Conservation (phyloP, 1,140 invertebrate species). For the Conus ventricosus region DNA sequence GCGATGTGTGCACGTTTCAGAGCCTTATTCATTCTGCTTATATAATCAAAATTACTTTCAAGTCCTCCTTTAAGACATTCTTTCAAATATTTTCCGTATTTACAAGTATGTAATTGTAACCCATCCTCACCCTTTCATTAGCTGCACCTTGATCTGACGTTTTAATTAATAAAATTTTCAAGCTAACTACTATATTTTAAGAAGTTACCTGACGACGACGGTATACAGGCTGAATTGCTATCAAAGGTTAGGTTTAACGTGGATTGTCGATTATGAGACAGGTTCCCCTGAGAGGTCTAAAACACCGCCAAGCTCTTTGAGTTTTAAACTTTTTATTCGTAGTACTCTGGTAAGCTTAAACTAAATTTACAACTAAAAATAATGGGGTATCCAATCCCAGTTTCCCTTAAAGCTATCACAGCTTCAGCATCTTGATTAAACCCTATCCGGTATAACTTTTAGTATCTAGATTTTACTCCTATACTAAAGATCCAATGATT, state of each 20-base stretch:
- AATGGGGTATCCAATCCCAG: conserved; percentile 79
- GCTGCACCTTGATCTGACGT: conserved; percentile 80
- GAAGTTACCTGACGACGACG: conserved; percentile 77
- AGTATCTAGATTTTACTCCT: too few relatives aligned
- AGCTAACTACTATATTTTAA: conserved; percentile 72
- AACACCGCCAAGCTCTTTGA: conserved; percentile 79
- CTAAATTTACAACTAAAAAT: conserved; percentile 73
- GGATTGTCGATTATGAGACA: conserved; percentile 79
- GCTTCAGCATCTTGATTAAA: neutral
- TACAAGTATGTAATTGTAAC: conserved; percentile 74
- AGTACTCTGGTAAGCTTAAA: conserved; percentile 75
- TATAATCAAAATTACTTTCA: conserved; percentile 75
- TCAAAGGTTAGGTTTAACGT: conserved; percentile 77
- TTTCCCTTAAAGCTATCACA: conserved; percentile 31
- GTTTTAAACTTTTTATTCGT: conserved; percentile 75
- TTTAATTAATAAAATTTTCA: conserved; percentile 68
- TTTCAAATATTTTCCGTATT: conserved; percentile 57
- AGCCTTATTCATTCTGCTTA: conserved; percentile 73
- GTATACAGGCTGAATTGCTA: conserved; percentile 76
- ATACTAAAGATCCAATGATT: too few relatives aligned
- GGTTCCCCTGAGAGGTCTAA: conserved; percentile 78
- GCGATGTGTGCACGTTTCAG: conserved; percentile 81
- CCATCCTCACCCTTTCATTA: conserved; percentile 76
- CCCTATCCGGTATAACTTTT: too few relatives aligned
- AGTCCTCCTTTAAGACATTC: conserved; percentile 76